phyloP scores from a whole-genome alignment of 2,113 vertebrate species.

The Azemiops feae region DNA sequence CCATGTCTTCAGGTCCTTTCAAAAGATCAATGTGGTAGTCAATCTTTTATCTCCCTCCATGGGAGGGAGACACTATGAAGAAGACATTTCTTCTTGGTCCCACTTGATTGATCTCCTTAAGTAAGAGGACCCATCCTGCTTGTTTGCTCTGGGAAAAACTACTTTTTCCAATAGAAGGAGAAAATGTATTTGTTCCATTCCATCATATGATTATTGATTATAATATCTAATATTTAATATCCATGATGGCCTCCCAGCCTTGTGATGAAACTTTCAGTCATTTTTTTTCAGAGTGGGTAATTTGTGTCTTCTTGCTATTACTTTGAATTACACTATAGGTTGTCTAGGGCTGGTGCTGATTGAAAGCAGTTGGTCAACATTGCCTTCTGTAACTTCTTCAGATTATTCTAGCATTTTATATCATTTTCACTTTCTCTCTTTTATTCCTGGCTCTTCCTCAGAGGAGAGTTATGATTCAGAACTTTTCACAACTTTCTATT shows the following conservation, averaged over 20 bases:
- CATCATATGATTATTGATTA: not conserved
- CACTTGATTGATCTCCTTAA: too few relatives aligned
- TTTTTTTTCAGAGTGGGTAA: not conserved
- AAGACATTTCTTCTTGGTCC: too few relatives aligned
- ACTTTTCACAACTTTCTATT: not conserved
- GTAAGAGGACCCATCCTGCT: too few relatives aligned
- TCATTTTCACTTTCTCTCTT: not conserved
- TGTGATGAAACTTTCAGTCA: not conserved
- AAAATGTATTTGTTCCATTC: not conserved
- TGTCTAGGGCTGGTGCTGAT: not conserved
- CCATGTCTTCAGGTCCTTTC: too few relatives aligned
- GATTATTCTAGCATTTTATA: not conserved
- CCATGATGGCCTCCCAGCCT: not conserved
- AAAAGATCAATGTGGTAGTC: too few relatives aligned
- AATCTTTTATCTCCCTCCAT: too few relatives aligned
- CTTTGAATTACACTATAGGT: not conserved
- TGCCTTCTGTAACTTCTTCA: not conserved
- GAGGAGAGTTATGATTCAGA: not conserved
- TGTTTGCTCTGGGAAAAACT: not conserved
- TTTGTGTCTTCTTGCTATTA: not conserved
- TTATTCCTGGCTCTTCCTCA: not conserved
- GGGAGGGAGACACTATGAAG: too few relatives aligned
- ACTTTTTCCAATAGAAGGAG: not conserved
- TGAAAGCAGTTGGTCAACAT: not conserved
- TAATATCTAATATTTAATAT: not conserved